Base-by-base conservation (phyloP, 2,113 vertebrate genomes). In the Varanus salvator region DNA sequence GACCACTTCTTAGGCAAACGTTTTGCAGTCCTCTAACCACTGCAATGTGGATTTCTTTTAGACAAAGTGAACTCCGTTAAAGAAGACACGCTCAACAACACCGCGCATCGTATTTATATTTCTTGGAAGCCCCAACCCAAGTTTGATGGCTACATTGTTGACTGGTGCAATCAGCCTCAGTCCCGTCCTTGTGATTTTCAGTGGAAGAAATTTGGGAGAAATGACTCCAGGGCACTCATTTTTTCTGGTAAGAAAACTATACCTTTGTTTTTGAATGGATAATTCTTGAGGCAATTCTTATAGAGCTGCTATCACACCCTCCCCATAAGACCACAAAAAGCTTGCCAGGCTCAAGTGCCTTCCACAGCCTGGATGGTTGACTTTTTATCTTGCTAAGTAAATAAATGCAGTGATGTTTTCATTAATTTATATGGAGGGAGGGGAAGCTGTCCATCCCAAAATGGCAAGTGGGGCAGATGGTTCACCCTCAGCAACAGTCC, bases 141-240 rank as follows among this genome's bases (percentile, higher is more conserved):
- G 0, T 87, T 88, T 64, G 48, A 92, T 2, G 92, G 95, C 64
- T 97, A 97, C 0, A 77, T 97, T n/a, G 92, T 98, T 0, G 96
- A 97, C 6, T 98, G 97, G 97, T 97, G 95, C 86, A 94, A 95
- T 52, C 89, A 90, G 0, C 94, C 94, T 0, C 57, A 0, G 50
- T 57, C 64, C 11, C 69, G 80, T 0, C 74, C 80, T 52, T 97
- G 97, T 93, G 93, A 95, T 48, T 91, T 97, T 17, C 96, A 95
- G 31, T 98, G 97, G 97, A 92, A 91, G 31, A 96, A 80, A 17
- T 92, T 97, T 34, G 95, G 90, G 54, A 60, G 93, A 64, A 92
- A 94, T 23, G 57, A 15, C 72, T 96, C 97, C 44, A 92, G 88
- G 50, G 94, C 94, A 64, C 19, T 96, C 75, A 95, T 98, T 54